These are phyloP conservation scores for Belonocnema kinseyi DNA, from an alignment of 1,140 invertebrate genomes.

Conservation along the genomic window DNA sequence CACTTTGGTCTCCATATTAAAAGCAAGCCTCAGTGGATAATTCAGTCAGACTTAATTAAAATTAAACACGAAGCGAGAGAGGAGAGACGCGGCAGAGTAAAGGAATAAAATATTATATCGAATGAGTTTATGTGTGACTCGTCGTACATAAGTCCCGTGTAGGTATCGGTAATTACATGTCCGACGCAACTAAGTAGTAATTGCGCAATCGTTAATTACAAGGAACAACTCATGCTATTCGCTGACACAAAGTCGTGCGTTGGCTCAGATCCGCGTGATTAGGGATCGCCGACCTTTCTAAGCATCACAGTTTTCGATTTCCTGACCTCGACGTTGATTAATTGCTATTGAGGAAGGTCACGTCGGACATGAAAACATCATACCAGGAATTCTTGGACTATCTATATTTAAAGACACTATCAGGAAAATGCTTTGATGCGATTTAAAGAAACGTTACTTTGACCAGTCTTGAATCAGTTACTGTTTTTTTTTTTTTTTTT, in stretches of 20 bases:
- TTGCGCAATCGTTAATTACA: conserved; percentile 48
- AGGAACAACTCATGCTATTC: conserved; percentile 16
- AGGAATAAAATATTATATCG: not conserved
- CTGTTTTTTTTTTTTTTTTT: no score
- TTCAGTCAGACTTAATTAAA: conserved; percentile 17
- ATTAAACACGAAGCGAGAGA: not conserved
- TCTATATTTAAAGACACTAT: no score
- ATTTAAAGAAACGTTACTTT: no score
- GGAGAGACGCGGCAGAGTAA: conserved; percentile 1
- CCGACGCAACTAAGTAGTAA: conserved; percentile 37
- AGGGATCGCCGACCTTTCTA: conserved; percentile 45
- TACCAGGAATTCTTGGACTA: not conserved
- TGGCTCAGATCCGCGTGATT: conserved; percentile 19
- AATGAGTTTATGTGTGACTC: conserved; percentile 4
- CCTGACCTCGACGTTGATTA: conserved; percentile 22
- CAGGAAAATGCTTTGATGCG: no score
- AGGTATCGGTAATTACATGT: conserved; percentile 39
- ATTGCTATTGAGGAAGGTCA: conserved; percentile 43
- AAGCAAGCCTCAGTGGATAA: not conserved
- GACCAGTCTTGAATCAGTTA: no score
- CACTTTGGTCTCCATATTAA: not conserved
- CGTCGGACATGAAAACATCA: not conserved
- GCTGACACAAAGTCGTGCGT: conserved; percentile 36
- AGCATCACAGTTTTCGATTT: conserved; percentile 38
- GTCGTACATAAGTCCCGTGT: not conserved